A percentile compares a stretch with the other conserved stretches of the same genome.
Conservation (phyloP, 2,113 vertebrate genomes). For the Syngnathus scovelli region DNA sequence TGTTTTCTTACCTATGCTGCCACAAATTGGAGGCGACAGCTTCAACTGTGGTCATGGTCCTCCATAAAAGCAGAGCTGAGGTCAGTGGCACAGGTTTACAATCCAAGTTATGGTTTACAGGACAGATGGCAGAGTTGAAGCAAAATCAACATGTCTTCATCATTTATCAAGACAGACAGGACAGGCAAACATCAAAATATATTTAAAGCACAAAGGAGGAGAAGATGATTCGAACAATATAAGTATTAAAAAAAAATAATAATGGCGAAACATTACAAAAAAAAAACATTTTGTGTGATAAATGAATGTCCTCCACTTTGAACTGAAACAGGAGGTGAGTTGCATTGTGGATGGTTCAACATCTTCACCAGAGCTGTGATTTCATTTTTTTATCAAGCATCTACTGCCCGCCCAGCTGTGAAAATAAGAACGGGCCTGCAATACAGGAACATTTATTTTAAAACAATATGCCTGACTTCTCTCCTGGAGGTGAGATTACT, state of each 20-base stretch:
- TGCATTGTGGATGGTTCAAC: neutral
- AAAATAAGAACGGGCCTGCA: slow-evolving; percentile 46
- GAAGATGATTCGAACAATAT: too few relatives aligned
- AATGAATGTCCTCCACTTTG: neutral
- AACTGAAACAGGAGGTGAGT: neutral
- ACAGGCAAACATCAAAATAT: neutral
- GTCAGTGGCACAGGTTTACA: slow-evolving; percentile 34
- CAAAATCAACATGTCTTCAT: slow-evolving; percentile 35
- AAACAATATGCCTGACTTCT: slow-evolving; percentile 21
- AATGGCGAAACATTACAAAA: neutral
- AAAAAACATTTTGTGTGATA: neutral
- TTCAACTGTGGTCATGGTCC: slow-evolving; percentile 17
- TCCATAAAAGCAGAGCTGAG: slow-evolving; percentile 36
- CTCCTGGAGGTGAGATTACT: slow-evolving; percentile 23
- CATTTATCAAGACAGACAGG: slow-evolving; percentile 7
- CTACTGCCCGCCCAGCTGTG: slow-evolving; percentile 48
- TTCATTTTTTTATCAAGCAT: slow-evolving; percentile 22
- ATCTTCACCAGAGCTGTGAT: slow-evolving; percentile 32
- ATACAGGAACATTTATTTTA: slow-evolving; percentile 45
- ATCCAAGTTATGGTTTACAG: slow-evolving; percentile 31
- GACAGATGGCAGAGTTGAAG: slow-evolving; percentile 34
- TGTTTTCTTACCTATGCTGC: slow-evolving; percentile 34
- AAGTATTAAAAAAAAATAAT: neutral
- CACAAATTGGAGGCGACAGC: slow-evolving; percentile 45
- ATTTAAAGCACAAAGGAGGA: neutral